Percentiles rank a stretch among this genome's conserved stretches.
Conservation (phyloP, 2,888 invertebrate species). For the Willowsia nigromaculata region DNA sequence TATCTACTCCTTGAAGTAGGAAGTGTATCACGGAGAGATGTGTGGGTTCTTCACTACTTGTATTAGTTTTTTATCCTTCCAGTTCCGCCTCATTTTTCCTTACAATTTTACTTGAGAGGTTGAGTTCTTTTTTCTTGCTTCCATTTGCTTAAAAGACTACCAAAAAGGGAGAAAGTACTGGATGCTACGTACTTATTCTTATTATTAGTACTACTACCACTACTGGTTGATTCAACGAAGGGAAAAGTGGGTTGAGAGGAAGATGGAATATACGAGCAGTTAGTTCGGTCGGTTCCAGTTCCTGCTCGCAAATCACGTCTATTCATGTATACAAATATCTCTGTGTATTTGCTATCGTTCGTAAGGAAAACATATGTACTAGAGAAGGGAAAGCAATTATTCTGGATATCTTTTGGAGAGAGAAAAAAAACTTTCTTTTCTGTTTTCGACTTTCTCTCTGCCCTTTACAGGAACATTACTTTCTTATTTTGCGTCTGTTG, state of each 20-base stretch:
- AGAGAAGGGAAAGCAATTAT: background rate
- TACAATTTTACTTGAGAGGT: background rate
- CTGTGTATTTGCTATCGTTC: constrained; percentile 17
- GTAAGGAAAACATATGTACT: background rate
- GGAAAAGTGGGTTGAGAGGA: background rate
- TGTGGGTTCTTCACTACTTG: background rate
- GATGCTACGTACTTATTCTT: background rate
- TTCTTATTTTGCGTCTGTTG: background rate
- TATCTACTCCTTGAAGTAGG: background rate
- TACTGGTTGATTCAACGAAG: background rate
- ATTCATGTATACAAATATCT: constrained; percentile 34
- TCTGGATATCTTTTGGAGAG: background rate
- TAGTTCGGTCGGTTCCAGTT: constrained; percentile 14
- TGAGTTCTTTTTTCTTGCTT: background rate
- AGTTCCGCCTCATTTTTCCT: constrained; percentile 19
- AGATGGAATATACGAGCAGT: constrained; percentile 3
- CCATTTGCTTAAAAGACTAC: background rate
- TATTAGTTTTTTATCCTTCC: background rate
- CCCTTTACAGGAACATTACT: background rate
- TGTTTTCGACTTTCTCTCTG: background rate
- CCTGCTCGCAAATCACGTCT: constrained; percentile 36
- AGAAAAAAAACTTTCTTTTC: background rate
- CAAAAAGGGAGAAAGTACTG: too few relatives aligned
- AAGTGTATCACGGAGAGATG: background rate
- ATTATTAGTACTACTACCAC: background rate